Conservation (phyloP, 2,888 invertebrate species). For the Idaea aversata region DNA sequence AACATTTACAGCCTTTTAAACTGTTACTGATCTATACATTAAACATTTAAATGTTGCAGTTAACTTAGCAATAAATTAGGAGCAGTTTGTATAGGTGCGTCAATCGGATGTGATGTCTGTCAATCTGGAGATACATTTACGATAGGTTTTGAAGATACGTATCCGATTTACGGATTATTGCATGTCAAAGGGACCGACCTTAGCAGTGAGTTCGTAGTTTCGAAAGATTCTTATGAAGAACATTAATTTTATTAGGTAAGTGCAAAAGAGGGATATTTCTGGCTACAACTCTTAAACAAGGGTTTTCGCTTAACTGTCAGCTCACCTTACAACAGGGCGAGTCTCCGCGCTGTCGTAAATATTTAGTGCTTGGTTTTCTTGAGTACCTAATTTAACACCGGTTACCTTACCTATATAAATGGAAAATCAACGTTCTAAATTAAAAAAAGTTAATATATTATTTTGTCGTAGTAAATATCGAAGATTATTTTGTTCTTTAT, state of each 20-base stretch:
- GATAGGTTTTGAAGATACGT: conserved; percentile 38
- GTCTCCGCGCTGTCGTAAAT: no score
- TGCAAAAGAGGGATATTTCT: conserved; percentile 48
- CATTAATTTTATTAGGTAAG: conserved; percentile 65
- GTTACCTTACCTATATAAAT: no score
- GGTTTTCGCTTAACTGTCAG: no score
- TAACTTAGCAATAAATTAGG: conserved; percentile 52
- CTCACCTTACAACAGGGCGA: no score
- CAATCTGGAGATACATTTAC: conserved; percentile 55
- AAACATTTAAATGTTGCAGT: conserved; percentile 22
- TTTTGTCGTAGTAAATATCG: no score
- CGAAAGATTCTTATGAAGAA: background rate
- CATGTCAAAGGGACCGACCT: conserved; percentile 58
- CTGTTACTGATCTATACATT: conserved; percentile 46
- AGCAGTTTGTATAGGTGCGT: conserved; percentile 49
- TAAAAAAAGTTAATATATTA: no score
- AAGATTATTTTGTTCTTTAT: conserved; percentile 19
- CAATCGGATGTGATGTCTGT: conserved; percentile 48
- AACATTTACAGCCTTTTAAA: conserved; percentile 46
- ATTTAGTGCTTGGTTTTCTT: no score
- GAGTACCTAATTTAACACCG: no score
- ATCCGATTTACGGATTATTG: conserved; percentile 47
- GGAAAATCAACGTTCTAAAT: no score
- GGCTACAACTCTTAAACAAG: no score
- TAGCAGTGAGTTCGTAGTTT: conserved; percentile 44